Conservation (phyloP, 2,888 invertebrate species). For the Drosophila affinis region DNA sequence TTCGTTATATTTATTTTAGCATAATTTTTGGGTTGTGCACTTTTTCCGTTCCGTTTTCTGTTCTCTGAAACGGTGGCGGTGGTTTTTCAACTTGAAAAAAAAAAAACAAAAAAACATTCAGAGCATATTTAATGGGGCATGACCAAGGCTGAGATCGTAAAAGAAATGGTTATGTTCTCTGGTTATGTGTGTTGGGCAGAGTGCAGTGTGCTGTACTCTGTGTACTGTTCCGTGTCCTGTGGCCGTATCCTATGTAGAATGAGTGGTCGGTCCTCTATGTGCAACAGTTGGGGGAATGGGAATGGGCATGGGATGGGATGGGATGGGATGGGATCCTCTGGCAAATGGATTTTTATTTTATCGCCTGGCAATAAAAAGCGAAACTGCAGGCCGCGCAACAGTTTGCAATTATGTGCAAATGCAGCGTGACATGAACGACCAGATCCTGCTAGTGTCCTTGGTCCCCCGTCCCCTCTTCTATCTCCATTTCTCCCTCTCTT, state of each 20-base stretch:
- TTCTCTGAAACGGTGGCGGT: conserved; percentile 3
- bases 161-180: conserved; percentile 54
- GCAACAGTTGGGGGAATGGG: conserved; percentile 60
- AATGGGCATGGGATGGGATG: conserved; percentile 29
- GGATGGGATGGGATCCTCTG: conserved; percentile 16
- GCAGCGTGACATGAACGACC: conserved; percentile 43
- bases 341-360: conserved; percentile 65
- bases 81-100: conserved; percentile 38
- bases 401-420: conserved; percentile 75
- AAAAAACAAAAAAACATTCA: conserved; percentile 52
- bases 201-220: conserved; percentile 30
- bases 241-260: conserved; percentile 1
- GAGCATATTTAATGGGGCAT: conserved; percentile 70
- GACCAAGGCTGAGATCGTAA: conserved; percentile 65
- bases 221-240: conserved; percentile 8
- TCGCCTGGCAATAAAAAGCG: conserved; percentile 50
- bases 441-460: conserved; percentile 16
- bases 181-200: conserved; percentile 17
- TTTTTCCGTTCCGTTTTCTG: conserved; percentile 23
- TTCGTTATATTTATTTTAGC: conserved; percentile 33
- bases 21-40: conserved; percentile 56
- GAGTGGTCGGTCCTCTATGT: conserved; percentile 28
- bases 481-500: neutral
- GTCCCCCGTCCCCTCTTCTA: neutral
- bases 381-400: conserved; percentile 69